A percentile compares a stretch with the other conserved stretches of the same genome.
phyloP scores from a whole-genome alignment of 64 coral and sea anemone genomes.

The Acropora yongei region DNA sequence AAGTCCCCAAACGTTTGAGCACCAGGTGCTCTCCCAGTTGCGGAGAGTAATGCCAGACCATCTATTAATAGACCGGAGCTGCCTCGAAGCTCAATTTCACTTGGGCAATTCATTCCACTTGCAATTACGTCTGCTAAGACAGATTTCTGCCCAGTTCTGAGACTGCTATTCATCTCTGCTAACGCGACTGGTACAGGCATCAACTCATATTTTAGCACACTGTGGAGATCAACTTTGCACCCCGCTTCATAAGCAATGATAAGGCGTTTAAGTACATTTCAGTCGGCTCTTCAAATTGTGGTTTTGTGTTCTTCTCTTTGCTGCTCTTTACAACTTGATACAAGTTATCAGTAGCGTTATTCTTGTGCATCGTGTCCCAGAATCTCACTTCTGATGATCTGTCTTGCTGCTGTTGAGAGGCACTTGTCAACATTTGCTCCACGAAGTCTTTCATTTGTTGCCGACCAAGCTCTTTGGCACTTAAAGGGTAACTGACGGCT shows the following conservation, averaged over 20 bases:
- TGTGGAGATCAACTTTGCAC: slow-evolving; percentile 62
- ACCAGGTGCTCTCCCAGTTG: slow-evolving; percentile 2
- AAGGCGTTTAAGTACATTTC: neutral
- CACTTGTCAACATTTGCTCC: neutral
- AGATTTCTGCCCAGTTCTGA: too few species aligned
- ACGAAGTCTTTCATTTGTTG: neutral
- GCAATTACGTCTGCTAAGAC: too few species aligned
- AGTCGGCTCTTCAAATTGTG: slow-evolving; percentile 38
- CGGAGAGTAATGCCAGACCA: too few species aligned
- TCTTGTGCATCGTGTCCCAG: slow-evolving; percentile 60
- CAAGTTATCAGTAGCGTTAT: slow-evolving; percentile 33
- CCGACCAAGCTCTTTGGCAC: too few species aligned
- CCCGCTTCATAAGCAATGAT: neutral
- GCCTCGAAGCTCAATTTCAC: slow-evolving; percentile 39
- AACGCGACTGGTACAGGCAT: too few species aligned
- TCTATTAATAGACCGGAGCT: too few species aligned
- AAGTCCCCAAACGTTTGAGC: slow-evolving; percentile 63
- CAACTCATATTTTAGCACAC: slow-evolving; percentile 59
- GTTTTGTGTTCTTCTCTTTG: slow-evolving; percentile 50
- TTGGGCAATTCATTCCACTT: slow-evolving; percentile 66
- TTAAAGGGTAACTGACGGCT: too few species aligned
- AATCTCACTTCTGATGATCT: neutral
- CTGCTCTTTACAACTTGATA: slow-evolving; percentile 46
- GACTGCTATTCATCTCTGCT: too few species aligned
- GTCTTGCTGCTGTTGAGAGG: neutral